Percentiles rank a stretch among this genome's conserved stretches.
Evolutionary conservation across 2,888 invertebrate species (phyloP).

Genomic region (Stenodema calcarata): DNA sequence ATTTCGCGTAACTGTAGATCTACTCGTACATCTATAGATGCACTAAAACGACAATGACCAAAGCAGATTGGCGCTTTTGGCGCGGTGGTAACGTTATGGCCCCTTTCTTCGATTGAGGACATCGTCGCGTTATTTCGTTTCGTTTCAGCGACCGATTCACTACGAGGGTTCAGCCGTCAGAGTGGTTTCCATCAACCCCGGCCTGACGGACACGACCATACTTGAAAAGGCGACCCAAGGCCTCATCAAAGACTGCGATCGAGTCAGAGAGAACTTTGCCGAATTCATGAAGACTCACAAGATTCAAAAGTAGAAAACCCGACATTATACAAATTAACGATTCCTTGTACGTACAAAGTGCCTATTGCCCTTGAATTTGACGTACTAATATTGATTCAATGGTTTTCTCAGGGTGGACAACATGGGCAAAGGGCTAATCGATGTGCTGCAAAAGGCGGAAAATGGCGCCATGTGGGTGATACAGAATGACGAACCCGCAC

Average conservation of each 20-base stretch:
- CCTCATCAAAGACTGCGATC: not conserved
- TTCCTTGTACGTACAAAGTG: no score
- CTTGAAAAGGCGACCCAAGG: not conserved
- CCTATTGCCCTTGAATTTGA: not conserved
- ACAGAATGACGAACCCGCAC: constrained; percentile 45
- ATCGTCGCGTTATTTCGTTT: no score
- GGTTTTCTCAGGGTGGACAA: constrained; percentile 38
- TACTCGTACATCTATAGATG: no score
- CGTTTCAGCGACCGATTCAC: constrained; percentile 48
- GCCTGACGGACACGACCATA: constrained; percentile 49
- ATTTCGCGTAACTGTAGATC: no score
- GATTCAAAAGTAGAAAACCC: constrained; percentile 6
- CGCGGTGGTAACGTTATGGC: no score
- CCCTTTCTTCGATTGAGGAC: no score
- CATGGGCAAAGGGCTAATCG: constrained; percentile 49
- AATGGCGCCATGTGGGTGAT: constrained; percentile 52
- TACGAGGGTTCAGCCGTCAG: constrained; percentile 48
- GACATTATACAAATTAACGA: not conserved
- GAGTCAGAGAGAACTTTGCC: not conserved
- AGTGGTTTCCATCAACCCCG: constrained; percentile 51
- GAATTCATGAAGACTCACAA: not conserved
- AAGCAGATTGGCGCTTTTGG: no score
- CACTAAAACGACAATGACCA: no score
- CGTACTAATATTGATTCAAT: not conserved
- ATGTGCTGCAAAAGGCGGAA: constrained; percentile 46